Evolutionary conservation across 2,113 vertebrate species (phyloP).

Genomic region (Engystomops pustulosus): DNA sequence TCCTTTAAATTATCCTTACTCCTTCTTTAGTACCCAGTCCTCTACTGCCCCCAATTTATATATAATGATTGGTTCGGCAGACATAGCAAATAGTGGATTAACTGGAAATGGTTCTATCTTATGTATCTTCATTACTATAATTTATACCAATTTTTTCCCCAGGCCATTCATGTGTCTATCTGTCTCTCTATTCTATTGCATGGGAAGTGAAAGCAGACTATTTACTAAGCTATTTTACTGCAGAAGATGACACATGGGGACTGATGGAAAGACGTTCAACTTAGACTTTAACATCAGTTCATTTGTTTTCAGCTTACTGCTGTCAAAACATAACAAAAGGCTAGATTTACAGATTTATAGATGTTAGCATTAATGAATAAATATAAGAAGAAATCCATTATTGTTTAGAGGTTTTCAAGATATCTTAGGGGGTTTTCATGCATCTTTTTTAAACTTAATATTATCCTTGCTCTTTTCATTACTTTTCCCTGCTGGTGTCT

Average conservation of each 20-base stretch:
- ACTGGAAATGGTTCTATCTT: not conserved
- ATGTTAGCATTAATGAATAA: constrained; percentile 48
- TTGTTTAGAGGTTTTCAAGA: constrained; percentile 59
- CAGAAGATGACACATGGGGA: not conserved
- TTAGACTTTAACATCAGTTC: constrained; percentile 23
- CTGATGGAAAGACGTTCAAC: constrained; percentile 8
- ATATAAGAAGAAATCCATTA: constrained; percentile 12
- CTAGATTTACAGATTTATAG: constrained; percentile 40
- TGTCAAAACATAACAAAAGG: constrained; percentile 38
- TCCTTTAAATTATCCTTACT: too few relatives aligned
- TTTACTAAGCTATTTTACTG: not conserved
- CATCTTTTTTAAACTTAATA: constrained; percentile 71
- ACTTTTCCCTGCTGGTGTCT: constrained; percentile 76
- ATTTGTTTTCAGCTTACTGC: constrained; percentile 24
- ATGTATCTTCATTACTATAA: not conserved
- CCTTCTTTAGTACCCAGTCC: too few relatives aligned
- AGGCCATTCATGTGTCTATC: not conserved
- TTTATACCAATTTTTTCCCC: not conserved
- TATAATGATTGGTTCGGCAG: too few relatives aligned
- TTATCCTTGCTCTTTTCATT: constrained; percentile 78
- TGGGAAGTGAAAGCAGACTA: not conserved
- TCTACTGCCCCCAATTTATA: too few relatives aligned
- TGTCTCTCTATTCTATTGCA: not conserved
- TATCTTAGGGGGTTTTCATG: constrained; percentile 71
- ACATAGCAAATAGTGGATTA: not conserved